Percentiles rank a stretch among this genome's conserved stretches.
phyloP scores from a whole-genome alignment of 2,113 vertebrate species.

The Thamnaconus septentrionalis region DNA sequence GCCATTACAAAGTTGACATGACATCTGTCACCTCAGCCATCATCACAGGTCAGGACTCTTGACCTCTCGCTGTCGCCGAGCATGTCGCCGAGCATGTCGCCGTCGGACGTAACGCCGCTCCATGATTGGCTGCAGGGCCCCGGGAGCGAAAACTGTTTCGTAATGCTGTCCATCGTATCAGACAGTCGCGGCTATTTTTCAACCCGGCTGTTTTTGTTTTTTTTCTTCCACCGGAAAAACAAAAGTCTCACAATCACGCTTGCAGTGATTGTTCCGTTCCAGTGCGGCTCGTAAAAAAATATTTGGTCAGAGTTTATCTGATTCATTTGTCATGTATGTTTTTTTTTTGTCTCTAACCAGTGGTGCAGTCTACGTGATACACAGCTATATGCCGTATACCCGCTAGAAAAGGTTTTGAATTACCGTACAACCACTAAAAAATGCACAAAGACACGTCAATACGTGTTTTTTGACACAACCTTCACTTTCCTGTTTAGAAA shows the following conservation, averaged over 20 bases:
- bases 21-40: constrained; percentile 70
- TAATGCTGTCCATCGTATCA: constrained; percentile 31
- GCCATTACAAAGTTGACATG: constrained; percentile 67
- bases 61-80: constrained; percentile 59
- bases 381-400: too few species aligned
- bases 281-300: not conserved
- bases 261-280: constrained; percentile 19
- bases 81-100: constrained; percentile 60
- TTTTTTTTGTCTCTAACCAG: too few species aligned
- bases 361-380: too few species aligned
- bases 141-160: constrained; percentile 39
- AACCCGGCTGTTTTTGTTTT: constrained; percentile 10
- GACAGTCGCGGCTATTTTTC: constrained; percentile 16
- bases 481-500: too few species aligned
- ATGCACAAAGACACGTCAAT: too few species aligned
- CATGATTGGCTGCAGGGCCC: constrained; percentile 40
- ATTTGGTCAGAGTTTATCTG: too few species aligned
- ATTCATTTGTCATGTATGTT: too few species aligned
- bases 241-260: constrained; percentile 12
- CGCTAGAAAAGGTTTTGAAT: too few species aligned
- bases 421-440: too few species aligned
- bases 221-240: constrained; percentile 17
- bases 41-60: constrained; percentile 70
- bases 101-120: constrained; percentile 36
- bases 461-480: too few species aligned